Evolutionary conservation across 2,888 invertebrate species (phyloP).

Genomic region (Odontocolon sp.): DNA sequence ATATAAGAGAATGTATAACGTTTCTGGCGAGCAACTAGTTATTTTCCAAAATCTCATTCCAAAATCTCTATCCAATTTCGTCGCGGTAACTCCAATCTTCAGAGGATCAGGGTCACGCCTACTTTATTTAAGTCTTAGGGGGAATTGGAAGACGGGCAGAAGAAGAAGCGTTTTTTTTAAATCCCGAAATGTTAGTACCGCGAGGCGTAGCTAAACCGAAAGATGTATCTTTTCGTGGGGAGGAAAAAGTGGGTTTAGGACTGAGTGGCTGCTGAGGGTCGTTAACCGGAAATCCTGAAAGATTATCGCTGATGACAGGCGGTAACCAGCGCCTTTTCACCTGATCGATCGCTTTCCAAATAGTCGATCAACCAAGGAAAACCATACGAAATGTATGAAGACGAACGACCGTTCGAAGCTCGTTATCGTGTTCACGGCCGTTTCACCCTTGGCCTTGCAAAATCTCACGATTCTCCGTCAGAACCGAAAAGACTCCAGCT

Average conservation of each 20-base stretch:
- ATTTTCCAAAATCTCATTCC: conserved; percentile 26
- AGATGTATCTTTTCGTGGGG: not conserved
- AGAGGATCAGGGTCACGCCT: not conserved
- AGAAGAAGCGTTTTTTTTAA: not conserved
- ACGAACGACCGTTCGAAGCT: conserved; percentile 58
- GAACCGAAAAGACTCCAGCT: not conserved
- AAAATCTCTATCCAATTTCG: conserved; percentile 52
- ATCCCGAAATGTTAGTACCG: conserved; percentile 2
- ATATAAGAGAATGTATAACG: not conserved
- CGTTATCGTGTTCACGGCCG: conserved; percentile 38
- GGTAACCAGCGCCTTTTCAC: conserved; percentile 2
- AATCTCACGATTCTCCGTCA: not conserved
- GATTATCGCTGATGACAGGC: conserved; percentile 10
- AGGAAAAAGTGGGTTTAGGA: not conserved
- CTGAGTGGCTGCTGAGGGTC: not conserved
- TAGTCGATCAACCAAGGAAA: conserved; percentile 17
- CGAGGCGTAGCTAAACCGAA: conserved; percentile 1
- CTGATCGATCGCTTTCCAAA: conserved; percentile 40
- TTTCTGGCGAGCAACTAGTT: conserved; percentile 4
- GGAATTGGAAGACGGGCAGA: not conserved
- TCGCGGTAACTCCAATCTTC: conserved; percentile 24
- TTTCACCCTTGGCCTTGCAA: not conserved
- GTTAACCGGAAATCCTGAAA: conserved; percentile 23
- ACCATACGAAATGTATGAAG: conserved; percentile 60
- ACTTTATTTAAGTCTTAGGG: conserved; percentile 14